These are phyloP conservation scores for Lithosia quadra DNA, from an alignment of 2,888 invertebrate genomes.

Conservation along the genomic window DNA sequence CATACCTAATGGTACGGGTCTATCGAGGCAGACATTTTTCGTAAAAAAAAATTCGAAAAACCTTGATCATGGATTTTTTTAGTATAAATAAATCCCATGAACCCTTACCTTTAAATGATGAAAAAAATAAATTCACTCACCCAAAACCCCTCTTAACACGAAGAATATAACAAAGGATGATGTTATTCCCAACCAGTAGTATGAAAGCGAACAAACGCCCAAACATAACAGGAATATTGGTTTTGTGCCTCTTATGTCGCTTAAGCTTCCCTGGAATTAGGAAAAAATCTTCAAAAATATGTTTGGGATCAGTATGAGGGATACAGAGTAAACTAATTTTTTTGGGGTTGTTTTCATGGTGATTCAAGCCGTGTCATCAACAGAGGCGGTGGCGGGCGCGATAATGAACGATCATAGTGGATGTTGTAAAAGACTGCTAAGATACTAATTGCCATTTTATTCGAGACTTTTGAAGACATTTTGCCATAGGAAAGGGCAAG, in stretches of 20 bases:
- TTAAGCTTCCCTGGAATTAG: constrained; percentile 83
- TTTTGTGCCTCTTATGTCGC: constrained; percentile 85
- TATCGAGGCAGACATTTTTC: too few relatives aligned
- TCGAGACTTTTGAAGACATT: background rate
- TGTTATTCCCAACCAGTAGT: constrained; percentile 80
- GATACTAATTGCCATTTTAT: too few relatives aligned
- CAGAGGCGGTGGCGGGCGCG: background rate
- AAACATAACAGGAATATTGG: constrained; percentile 76
- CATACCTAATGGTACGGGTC: too few relatives aligned
- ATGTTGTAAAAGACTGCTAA: too few relatives aligned
- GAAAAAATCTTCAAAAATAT: constrained; percentile 6
- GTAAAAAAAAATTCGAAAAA: too few relatives aligned
- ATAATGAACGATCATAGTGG: too few relatives aligned
- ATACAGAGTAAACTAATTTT: background rate
- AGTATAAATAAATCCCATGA: background rate
- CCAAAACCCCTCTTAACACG: constrained; percentile 76
- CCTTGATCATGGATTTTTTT: background rate
- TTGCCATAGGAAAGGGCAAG: background rate
- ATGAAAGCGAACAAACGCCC: constrained; percentile 75
- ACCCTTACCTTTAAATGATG: background rate
- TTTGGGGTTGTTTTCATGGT: background rate
- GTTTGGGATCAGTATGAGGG: constrained; percentile 6
- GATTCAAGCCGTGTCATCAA: background rate
- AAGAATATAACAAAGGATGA: constrained; percentile 77
- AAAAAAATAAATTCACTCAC: constrained; percentile 61